Evolutionary conservation across 1,140 invertebrate genomes (phyloP).

Genomic region (Drosophila chauvacae): DNA sequence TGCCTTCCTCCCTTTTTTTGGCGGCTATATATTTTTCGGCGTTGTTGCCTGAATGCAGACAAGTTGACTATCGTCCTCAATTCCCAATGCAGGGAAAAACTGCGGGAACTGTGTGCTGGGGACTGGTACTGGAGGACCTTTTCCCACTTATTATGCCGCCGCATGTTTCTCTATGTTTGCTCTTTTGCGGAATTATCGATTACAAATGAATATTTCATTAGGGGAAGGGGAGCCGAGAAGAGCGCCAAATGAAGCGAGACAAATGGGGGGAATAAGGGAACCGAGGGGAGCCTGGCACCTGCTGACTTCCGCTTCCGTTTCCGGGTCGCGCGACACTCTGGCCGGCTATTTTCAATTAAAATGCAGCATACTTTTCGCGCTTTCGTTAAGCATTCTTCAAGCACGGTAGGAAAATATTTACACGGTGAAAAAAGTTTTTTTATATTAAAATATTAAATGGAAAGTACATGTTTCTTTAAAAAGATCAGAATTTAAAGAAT

Average conservation of each 20-base stretch:
- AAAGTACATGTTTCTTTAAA: accelerated
- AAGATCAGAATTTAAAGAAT: too few relatives aligned
- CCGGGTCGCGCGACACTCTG: constrained; percentile 45
- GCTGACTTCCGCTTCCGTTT: constrained; percentile 56
- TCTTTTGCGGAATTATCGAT: constrained; percentile 79
- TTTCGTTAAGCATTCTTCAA: constrained; percentile 16
- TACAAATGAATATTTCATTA: constrained; percentile 82
- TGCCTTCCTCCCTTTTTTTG: background rate
- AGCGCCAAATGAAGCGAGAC: constrained; percentile 6
- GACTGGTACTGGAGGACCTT: constrained; percentile 28
- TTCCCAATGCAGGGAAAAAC: constrained; percentile 35
- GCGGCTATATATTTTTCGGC: constrained; percentile 6
- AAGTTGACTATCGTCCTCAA: constrained; percentile 72
- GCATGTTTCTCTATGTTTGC: constrained; percentile 58
- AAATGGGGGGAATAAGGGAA: background rate
- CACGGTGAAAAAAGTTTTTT: background rate
- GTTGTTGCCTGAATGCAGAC: constrained; percentile 55
- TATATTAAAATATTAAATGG: background rate
- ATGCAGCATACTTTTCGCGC: constrained; percentile 61
- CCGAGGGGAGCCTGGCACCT: constrained; percentile 26
- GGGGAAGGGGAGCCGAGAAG: constrained; percentile 24
- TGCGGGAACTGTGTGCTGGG: constrained; percentile 4
- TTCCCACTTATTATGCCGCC: constrained; percentile 75
- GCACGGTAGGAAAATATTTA: background rate
- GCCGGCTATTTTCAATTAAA: constrained; percentile 68